Evolutionary conservation across 2,113 vertebrate species (phyloP).

Genomic region (Orcinus orca): DNA sequence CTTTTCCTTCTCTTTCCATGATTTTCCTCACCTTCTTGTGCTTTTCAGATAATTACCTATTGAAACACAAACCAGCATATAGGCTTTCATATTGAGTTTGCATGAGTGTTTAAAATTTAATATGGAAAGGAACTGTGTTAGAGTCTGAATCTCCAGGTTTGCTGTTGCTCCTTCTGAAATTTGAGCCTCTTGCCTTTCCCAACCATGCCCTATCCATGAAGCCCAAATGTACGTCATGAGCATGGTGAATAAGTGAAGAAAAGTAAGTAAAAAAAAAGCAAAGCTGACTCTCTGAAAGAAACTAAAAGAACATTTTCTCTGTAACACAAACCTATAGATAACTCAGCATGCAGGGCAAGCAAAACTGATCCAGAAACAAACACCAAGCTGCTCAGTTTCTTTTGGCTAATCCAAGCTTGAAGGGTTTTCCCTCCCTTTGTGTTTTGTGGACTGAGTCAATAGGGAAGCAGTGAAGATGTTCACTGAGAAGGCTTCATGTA

Average conservation of each 20-base stretch:
- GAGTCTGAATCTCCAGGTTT: neutral
- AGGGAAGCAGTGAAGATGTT: neutral
- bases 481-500: neutral
- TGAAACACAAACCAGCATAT: neutral
- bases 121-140: neutral
- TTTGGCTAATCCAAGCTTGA: neutral
- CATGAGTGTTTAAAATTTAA: neutral
- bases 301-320: neutral
- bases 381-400: neutral
- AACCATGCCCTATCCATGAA: neutral
- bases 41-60: neutral
- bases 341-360: neutral
- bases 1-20: neutral
- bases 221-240: neutral
- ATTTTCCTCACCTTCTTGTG: neutral
- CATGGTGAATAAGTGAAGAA: neutral
- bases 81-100: neutral
- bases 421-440: neutral
- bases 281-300: neutral
- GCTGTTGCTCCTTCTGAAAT: neutral
- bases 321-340: neutral
- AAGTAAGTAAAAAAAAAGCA: neutral
- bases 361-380: neutral
- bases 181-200: neutral
- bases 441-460: neutral